These are phyloP conservation scores for Apodemus sylvaticus DNA, from an alignment of 2,113 vertebrate genomes.

Conservation along the genomic window DNA sequence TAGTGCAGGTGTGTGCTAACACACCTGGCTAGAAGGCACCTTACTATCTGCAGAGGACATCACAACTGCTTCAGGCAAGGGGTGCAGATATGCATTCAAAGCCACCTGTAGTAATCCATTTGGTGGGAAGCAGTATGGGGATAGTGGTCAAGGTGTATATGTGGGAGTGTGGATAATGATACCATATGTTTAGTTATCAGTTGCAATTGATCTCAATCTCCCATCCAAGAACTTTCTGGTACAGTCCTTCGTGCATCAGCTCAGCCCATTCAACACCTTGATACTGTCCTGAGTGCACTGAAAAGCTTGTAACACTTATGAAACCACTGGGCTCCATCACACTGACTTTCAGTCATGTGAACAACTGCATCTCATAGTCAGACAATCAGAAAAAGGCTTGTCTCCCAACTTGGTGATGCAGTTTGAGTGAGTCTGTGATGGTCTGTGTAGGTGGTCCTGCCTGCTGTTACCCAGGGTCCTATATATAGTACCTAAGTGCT, in stretches of 20 bases:
- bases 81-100: not conserved
- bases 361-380: not conserved
- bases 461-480: not conserved
- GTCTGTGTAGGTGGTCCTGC: not conserved
- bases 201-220: not conserved
- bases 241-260: not conserved
- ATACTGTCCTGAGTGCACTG: not conserved
- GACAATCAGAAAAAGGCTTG: not conserved
- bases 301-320: too few relatives aligned
- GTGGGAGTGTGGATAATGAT: not conserved
- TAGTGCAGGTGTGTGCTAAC: not conserved
- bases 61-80: not conserved
- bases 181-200: not conserved
- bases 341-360: not conserved
- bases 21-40: not conserved
- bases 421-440: not conserved
- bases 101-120: not conserved
- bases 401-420: too few relatives aligned
- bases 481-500: not conserved
- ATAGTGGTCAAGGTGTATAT: not conserved
- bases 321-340: not conserved
- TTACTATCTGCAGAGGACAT: not conserved
- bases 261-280: not conserved
- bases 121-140: not conserved
- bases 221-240: not conserved